phyloP scores from a whole-genome alignment of 2,113 vertebrate genomes.

The Ochotona princeps region DNA sequence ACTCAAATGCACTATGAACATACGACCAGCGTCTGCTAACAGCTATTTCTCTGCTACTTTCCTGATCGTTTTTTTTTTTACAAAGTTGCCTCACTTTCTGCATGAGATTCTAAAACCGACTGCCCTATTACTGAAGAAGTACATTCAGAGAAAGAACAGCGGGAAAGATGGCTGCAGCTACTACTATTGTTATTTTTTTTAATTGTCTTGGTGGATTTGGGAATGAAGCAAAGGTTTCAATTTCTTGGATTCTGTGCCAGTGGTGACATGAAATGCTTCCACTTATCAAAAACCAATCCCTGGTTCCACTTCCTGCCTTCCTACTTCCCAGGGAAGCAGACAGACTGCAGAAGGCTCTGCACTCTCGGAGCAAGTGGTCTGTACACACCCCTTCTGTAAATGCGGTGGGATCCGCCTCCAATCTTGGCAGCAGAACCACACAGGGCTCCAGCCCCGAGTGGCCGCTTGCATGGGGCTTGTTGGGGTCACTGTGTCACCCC shows the following conservation, averaged over 20 bases:
- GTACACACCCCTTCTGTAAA: fast-evolving
- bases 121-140: not conserved
- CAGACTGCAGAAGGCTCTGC: not conserved
- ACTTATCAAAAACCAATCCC: conserved; percentile 6
- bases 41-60: conserved; percentile 21
- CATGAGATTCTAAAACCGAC: conserved; percentile 43
- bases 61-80: not conserved
- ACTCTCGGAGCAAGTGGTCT: not conserved
- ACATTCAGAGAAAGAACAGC: conserved; percentile 27
- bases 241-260: not conserved
- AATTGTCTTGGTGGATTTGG: not conserved
- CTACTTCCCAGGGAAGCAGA: not conserved
- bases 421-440: not conserved
- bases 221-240: conserved; percentile 43
- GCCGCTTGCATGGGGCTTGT: fast-evolving
- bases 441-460: not conserved
- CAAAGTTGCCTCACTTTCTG: conserved; percentile 36
- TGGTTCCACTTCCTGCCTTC: not conserved
- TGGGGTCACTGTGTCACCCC: fast-evolving
- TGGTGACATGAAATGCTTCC: conserved; percentile 19
- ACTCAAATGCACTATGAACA: not conserved
- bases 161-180: not conserved
- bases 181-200: not conserved
- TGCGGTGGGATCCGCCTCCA: not conserved
- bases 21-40: not conserved